phyloP scores from a whole-genome alignment of 2,113 vertebrate genomes.

The Scatophagus argus region DNA sequence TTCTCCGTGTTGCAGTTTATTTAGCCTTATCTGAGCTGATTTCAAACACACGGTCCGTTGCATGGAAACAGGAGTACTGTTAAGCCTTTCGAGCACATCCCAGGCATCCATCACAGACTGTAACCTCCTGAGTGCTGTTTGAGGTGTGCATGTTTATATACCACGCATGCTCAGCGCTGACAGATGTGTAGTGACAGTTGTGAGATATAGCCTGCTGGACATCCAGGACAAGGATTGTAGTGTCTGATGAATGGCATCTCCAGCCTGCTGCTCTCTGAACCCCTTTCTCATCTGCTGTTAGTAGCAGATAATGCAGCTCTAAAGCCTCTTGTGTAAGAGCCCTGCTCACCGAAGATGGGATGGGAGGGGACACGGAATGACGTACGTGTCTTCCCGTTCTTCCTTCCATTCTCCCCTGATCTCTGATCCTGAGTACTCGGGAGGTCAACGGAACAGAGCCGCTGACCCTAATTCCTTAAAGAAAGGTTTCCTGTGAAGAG shows the following conservation, averaged over 20 bases:
- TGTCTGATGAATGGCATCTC: constrained; percentile 33
- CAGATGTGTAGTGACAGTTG: constrained; percentile 56
- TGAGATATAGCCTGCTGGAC: constrained; percentile 46
- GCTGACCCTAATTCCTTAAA: constrained; percentile 74
- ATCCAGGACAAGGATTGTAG: constrained; percentile 31
- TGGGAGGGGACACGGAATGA: constrained; percentile 48
- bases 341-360: constrained; percentile 40
- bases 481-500: constrained; percentile 72
- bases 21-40: constrained; percentile 52
- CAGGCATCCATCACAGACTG: constrained; percentile 33
- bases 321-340: constrained; percentile 73
- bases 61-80: constrained; percentile 30
- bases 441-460: constrained; percentile 29
- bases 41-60: constrained; percentile 37
- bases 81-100: constrained; percentile 37
- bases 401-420: constrained; percentile 55
- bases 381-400: constrained; percentile 52
- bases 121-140: constrained; percentile 51
- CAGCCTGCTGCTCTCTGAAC: constrained; percentile 21
- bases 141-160: constrained; percentile 39
- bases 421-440: constrained; percentile 46
- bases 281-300: constrained; percentile 25
- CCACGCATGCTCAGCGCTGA: constrained; percentile 36
- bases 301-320: constrained; percentile 48
- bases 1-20: constrained; percentile 26